Evolutionary conservation across 2,113 vertebrate species (phyloP).

Genomic region (Caloenas nicobarica): DNA sequence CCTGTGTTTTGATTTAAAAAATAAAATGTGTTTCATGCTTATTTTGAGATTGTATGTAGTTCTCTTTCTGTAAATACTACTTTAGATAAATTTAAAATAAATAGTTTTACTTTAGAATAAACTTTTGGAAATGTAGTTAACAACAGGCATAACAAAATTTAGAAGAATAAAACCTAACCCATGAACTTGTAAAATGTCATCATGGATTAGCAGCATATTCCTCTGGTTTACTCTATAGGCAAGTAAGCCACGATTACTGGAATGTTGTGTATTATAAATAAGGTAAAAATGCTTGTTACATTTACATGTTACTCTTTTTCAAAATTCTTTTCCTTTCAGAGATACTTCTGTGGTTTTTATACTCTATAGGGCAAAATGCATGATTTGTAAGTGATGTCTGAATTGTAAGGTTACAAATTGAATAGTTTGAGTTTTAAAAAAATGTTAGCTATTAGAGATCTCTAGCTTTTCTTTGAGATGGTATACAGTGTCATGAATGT

Average conservation of each 20-base stretch:
- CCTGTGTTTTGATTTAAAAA: slow-evolving; percentile 36
- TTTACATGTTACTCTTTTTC: background rate
- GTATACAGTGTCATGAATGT: background rate
- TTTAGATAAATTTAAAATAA: background rate
- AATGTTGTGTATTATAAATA: background rate
- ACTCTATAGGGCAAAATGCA: background rate
- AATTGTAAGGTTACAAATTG: background rate
- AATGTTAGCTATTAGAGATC: background rate
- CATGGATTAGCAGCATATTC: background rate
- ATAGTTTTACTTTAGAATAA: background rate
- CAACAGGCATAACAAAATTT: background rate
- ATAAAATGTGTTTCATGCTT: slow-evolving; percentile 6
- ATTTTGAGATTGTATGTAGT: background rate
- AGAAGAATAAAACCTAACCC: background rate
- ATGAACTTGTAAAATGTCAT: background rate
- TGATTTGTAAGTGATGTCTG: background rate
- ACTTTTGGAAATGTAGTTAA: background rate
- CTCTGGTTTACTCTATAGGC: background rate
- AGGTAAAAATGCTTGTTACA: background rate
- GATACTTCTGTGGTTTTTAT: background rate
- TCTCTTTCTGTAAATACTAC: background rate
- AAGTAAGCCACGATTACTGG: background rate
- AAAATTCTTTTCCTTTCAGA: background rate
- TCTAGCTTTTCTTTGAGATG: background rate
- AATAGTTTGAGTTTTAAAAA: background rate